A percentile compares a stretch with the other conserved stretches of the same genome.
phyloP scores from a whole-genome alignment of 2,113 vertebrate genomes.

The Hassar affinis region DNA sequence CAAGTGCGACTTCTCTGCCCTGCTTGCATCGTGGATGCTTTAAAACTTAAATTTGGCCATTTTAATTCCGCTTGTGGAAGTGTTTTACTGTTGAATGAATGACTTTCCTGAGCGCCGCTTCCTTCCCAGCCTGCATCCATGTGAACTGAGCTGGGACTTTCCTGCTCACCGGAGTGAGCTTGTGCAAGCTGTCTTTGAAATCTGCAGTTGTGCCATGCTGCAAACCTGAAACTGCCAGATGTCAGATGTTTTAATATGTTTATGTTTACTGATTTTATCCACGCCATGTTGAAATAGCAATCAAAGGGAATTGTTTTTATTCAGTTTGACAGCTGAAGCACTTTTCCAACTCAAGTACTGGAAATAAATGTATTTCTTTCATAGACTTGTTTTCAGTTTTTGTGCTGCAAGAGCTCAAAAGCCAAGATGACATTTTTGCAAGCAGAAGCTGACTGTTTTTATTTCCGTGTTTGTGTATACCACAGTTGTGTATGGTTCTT shows the following conservation, averaged over 20 bases:
- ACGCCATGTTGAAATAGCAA: neutral
- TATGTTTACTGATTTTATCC: neutral
- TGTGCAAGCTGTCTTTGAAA: neutral
- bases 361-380: neutral
- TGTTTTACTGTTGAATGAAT: neutral
- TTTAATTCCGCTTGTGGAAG: neutral
- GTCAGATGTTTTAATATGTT: neutral
- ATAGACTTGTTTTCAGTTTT: neutral
- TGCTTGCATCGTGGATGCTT: too few relatives aligned
- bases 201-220: too few relatives aligned
- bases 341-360: neutral
- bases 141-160: neutral
- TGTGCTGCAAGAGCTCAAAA: neutral
- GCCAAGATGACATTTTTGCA: neutral
- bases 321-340: neutral
- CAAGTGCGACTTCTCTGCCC: neutral
- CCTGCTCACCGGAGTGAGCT: neutral
- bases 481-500: slow-evolving; percentile 5
- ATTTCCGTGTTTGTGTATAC: slow-evolving; percentile 13
- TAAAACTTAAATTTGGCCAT: neutral
- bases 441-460: slow-evolving; percentile 5
- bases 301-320: neutral
- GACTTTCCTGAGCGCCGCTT: neutral
- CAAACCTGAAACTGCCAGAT: too few relatives aligned
- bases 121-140: neutral